Conservation (phyloP, 1,140 invertebrate genomes). For the Argopecten irradians region DNA sequence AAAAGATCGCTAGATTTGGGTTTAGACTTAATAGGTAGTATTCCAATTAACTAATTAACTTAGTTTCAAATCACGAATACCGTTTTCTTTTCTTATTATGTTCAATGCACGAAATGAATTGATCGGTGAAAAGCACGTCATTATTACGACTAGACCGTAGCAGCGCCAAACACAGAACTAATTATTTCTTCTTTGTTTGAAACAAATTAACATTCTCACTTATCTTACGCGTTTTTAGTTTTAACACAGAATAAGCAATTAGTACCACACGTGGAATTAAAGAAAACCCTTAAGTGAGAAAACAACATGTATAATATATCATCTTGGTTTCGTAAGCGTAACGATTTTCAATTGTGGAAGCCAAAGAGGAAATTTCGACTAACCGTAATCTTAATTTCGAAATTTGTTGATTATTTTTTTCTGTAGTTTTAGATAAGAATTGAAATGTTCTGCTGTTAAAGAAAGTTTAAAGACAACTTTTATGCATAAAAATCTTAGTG, state of each 20-base stretch:
- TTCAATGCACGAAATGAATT: neutral
- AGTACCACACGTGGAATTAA: neutral
- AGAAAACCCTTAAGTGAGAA: neutral
- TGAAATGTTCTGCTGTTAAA: neutral
- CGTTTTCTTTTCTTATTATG: neutral
- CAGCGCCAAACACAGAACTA: neutral
- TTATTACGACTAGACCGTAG: neutral
- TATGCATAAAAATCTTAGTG: too few relatives aligned
- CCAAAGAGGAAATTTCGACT: neutral
- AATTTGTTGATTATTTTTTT: neutral
- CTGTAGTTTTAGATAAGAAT: neutral
- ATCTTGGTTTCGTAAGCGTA: neutral
- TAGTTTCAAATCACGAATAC: neutral
- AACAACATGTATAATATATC: neutral
- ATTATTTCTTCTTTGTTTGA: neutral
- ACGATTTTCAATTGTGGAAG: neutral
- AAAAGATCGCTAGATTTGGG: neutral
- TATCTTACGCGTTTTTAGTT: neutral
- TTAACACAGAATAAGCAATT: slow-evolving; percentile 4
- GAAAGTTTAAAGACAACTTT: neutral
- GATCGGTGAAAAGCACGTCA: neutral
- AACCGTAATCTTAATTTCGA: neutral
- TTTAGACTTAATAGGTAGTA: neutral
- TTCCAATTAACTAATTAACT: neutral
- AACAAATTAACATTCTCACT: neutral